Conservation (phyloP, 2,113 vertebrate genomes). For the Machaerirhynchus nigripectus region DNA sequence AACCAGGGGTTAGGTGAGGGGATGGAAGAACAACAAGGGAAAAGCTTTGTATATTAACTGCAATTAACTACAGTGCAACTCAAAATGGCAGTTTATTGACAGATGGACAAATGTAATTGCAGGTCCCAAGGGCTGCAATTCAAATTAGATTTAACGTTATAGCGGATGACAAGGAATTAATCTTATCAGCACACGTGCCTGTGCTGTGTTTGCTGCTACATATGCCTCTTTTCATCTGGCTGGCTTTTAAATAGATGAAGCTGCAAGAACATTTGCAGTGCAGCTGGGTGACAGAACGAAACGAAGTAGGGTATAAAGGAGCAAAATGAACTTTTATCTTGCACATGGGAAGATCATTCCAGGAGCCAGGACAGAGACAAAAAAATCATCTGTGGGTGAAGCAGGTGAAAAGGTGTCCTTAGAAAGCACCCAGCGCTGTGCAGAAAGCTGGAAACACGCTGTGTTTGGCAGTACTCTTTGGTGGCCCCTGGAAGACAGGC, state of each 20-base stretch:
- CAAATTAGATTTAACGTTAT: slow-evolving; percentile 18
- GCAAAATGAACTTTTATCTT: background rate
- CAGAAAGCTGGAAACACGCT: background rate
- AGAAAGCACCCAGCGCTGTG: background rate
- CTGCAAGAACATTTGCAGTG: background rate
- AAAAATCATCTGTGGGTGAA: background rate
- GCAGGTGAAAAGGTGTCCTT: background rate
- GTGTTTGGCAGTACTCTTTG: background rate
- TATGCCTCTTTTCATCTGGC: background rate
- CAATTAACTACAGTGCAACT: background rate
- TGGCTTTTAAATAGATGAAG: background rate
- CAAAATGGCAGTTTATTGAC: slow-evolving; percentile 13
- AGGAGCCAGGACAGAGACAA: background rate
- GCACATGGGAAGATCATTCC: background rate
- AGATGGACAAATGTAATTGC: slow-evolving; percentile 31
- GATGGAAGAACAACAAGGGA: background rate
- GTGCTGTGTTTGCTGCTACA: background rate
- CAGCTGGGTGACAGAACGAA: background rate
- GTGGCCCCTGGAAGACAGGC: background rate
- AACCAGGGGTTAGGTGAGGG: background rate
- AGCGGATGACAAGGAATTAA: slow-evolving; percentile 38
- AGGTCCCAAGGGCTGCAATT: slow-evolving; percentile 25
- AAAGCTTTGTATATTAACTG: background rate
- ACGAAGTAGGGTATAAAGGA: background rate
- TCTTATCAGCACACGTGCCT: background rate